Base-by-base conservation (phyloP, 2,888 invertebrate species). In the Apeira syringaria region DNA sequence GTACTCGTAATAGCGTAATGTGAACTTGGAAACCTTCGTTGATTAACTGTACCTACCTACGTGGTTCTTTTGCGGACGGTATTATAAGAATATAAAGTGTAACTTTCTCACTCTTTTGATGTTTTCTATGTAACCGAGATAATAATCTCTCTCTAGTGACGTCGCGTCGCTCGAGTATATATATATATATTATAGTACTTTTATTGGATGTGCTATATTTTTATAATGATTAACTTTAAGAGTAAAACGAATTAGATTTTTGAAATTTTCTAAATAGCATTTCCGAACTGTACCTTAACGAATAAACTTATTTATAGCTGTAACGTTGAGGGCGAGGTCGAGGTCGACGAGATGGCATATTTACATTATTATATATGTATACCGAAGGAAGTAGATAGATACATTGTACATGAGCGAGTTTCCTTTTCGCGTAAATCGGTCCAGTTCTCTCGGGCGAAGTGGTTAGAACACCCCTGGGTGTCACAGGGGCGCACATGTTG, bases 181-280 rank as follows among this genome's bases (percentile, higher is more conserved):
- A n/a, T n/a, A n/a, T n/a, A n/a, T n/a, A n/a, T n/a, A n/a, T n/a
- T n/a, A n/a, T n/a, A n/a, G n/a, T n/a, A n/a, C n/a, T n/a, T 34
- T 11, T 34, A 34, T 10, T 26, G 46, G 47, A 52, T 44, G 43
- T 35, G 40, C 47, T 53, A 38, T 50, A 45, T 52, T 56, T 53
- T 56, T 56, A 42, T 53, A 53, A 52, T 40, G 24, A 50, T 20
- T 48, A 36, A 37, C 37, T 50, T 32, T 56, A 50, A 56, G 45
- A 41, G 40, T 48, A 47, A 48, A 52, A 50, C 55, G 55, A 55
- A 55, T 52, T 52, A 46, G 47, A 55, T 45, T 53, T 53, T 56
- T 50, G 44, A 37, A 45, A 45, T 47, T 41, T 49, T 49, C 37
- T 52, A 45, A 43, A 38, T 49, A 53, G 53, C 53, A 53, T 56